Evolutionary conservation across 2,888 invertebrate species (phyloP), one percentile per base, ranked within the genome.

Genomic region (Plebejus anna): DNA sequence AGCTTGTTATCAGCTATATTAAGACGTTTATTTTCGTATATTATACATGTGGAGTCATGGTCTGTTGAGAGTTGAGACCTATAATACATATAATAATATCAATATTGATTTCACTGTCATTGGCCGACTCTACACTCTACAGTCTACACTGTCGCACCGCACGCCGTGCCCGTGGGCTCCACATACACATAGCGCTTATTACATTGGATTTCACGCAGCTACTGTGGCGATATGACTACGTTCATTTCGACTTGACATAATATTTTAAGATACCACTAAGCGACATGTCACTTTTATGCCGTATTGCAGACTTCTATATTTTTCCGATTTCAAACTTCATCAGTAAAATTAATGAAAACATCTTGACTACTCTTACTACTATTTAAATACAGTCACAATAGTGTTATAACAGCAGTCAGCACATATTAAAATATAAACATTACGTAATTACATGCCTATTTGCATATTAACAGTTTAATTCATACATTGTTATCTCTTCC

Each of bases 381-480:
- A 55, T 16, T 6, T 11, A 22, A 32, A 36, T 3, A 32, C 11
- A 13, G 32, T 66, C 16, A 32, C 36, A 32, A 66, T 13, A 66
- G 32, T 66, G 1, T 36, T 16, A 4, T 22, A 11, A 4, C 28
- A 28, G 9, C 22, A 61, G 4, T 1, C 28, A 28, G 9, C 22
- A 61, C 9, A 61, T 9, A n/a, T 22, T 66, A 66, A 22, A 66
- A 16, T 13, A 0, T 66, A 16, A 66, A 66, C 66, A 32, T 32
- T 66, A 66, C 32, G 13, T 13, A 66, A 32, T 66, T 66, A 13
- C 13, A 32, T 36, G 36, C 22, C 22, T 22, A 22, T 66, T 13
- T 66, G 66, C 66, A 66, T 66, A 66, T 32, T 66, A 13, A 32
- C 36, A 66, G 22, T 66, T 66, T 32, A 66, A 66, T 11, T 66